phyloP scores from a whole-genome alignment of 2,113 vertebrate species.

The Thunnus maccoyii region DNA sequence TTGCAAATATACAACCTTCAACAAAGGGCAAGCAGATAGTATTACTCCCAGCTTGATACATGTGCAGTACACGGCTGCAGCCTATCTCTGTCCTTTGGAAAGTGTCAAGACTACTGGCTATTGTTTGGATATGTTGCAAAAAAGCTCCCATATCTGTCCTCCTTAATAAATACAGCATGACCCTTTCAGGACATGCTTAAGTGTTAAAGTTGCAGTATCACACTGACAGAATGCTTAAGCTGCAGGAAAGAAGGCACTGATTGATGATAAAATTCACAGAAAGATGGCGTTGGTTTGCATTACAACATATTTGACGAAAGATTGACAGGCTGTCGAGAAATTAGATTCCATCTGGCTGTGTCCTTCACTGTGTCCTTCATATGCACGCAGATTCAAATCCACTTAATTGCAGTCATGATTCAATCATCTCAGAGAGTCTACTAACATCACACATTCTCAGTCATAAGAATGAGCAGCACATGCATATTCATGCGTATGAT shows the following conservation, averaged over 20 bases:
- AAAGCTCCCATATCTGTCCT: neutral
- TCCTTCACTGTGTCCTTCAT: constrained; percentile 69
- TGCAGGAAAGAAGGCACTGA: constrained; percentile 55
- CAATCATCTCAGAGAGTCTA: constrained; percentile 66
- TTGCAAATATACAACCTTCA: constrained; percentile 44
- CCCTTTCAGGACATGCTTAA: constrained; percentile 16
- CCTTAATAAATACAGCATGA: constrained; percentile 35
- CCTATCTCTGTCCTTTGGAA: constrained; percentile 12
- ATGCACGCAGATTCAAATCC: constrained; percentile 69
- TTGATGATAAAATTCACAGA: constrained; percentile 56
- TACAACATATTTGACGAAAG: constrained; percentile 48
- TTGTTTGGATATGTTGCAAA: constrained; percentile 36
- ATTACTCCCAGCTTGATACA: constrained; percentile 8
- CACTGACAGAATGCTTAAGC: constrained; percentile 13
- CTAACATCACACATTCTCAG: constrained; percentile 44
- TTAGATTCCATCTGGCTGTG: constrained; percentile 66
- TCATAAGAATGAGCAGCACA: constrained; percentile 40
- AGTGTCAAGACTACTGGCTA: constrained; percentile 8
- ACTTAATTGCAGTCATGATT: constrained; percentile 71
- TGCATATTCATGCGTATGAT: constrained; percentile 65
- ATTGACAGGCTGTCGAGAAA: constrained; percentile 70
- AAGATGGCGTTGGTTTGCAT: constrained; percentile 60
- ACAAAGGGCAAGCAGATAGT: constrained; percentile 50
- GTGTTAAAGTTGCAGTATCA: constrained; percentile 48
- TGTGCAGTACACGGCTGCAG: neutral